Evolutionary conservation across 1,140 invertebrate genomes (phyloP), one percentile per base, ranked within the genome.

Genomic region (Phocides pigmalion): DNA sequence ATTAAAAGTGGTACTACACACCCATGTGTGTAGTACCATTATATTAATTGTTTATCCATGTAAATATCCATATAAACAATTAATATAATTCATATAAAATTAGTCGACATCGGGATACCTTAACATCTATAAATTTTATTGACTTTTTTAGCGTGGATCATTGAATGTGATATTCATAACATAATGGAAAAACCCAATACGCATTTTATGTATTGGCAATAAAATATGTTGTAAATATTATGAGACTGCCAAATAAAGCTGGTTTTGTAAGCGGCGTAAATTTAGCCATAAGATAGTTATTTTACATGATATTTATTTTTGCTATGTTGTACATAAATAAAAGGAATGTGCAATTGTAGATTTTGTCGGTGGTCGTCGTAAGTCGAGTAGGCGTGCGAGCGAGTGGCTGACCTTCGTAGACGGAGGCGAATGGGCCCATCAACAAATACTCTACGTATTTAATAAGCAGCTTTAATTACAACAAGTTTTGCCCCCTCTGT

Each of bases 371-470:
- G 62, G 68, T 67, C 72, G 75, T 68, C 67, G 72, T 70, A 42
- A 70, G 65, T 64, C 64, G 68, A 63, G 73, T 74, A 72, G 74
- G 72, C 77, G 75, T 75, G 72, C 74, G 70, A 74, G 76, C 69
- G 73, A 80, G 69, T 64, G 81, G 83, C 41, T 74, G 83, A 80
- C 85, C 85, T 88, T 86, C 83, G 72, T 42, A 54, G 56, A 64
- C 70, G 68, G 70, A 77, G 73, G 80, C 76, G 82, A 86, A 76
- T 79, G 79, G 76, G 70, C 78, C 79, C 81, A 81, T 83, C 81
- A 79, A 72, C 69, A 65, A 67, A 76, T 72, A 71, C 75, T 76
- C 67, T 53, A 66, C 70, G 66, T 68, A 68, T 75, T 74, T 75
- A 72, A 79, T 70, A 74, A 76, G 70, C 72, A 75, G 61, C 68